phyloP scores from a whole-genome alignment of 2,888 invertebrate species.

The Tribolium freemani region DNA sequence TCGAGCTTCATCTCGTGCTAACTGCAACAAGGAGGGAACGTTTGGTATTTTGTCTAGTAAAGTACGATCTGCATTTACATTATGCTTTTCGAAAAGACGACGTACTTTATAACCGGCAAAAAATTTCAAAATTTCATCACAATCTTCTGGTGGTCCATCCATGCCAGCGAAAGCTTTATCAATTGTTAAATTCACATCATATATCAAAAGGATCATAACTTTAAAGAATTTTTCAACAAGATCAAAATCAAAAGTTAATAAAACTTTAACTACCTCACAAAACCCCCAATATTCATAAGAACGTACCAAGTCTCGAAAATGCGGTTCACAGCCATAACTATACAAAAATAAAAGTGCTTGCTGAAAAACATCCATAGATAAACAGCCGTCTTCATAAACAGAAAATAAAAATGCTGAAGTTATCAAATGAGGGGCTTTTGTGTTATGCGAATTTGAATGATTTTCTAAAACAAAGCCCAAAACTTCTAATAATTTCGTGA shows the following conservation, averaged over 20 bases:
- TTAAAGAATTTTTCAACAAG: not conserved
- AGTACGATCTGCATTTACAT: not conserved
- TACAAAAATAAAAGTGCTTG: not conserved
- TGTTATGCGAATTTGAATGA: not conserved
- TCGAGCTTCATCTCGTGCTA: not conserved
- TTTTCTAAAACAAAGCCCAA: not conserved
- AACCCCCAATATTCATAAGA: constrained; percentile 2
- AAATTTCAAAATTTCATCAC: not conserved
- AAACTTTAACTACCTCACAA: not conserved
- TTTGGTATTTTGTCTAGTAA: not conserved
- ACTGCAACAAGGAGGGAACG: not conserved
- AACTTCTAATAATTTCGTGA: too few relatives aligned
- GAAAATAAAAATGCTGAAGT: not conserved
- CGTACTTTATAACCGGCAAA: not conserved
- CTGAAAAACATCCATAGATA: not conserved
- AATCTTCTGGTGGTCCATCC: not conserved
- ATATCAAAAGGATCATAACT: not conserved
- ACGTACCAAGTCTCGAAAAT: not conserved
- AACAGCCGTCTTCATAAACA: not conserved
- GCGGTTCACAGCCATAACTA: not conserved
- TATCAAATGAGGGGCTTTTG: not conserved
- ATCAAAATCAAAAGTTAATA: not conserved
- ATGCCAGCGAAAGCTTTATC: not conserved
- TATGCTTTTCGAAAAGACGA: not conserved
- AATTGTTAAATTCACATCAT: not conserved